phyloP scores from a whole-genome alignment of 1,140 invertebrate genomes.

The Gryllus bimaculatus region DNA sequence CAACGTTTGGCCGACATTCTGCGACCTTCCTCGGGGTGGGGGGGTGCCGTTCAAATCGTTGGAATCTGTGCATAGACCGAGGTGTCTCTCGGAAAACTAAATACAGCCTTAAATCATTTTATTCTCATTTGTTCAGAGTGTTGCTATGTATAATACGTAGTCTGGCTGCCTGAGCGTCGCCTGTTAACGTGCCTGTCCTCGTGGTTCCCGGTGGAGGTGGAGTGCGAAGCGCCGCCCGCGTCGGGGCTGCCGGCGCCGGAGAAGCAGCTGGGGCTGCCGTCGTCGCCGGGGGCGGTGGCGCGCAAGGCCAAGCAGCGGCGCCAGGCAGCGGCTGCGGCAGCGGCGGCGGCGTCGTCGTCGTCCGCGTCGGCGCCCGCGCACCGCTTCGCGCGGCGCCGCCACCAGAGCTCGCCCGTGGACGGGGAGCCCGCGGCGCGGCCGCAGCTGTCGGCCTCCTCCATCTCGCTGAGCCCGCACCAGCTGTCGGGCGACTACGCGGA shows the following conservation, averaged over 20 bases:
- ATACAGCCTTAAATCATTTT: no score
- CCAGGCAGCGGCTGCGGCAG: no score
- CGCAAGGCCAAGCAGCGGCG: constrained; percentile 16
- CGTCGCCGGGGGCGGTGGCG: neutral
- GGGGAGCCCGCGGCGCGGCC: neutral
- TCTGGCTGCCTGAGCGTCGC: no score
- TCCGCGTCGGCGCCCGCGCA: neutral
- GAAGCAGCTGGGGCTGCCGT: neutral
- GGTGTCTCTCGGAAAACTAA: no score
- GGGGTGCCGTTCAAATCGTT: no score
- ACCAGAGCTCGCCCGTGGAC: neutral
- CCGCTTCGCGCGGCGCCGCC: neutral
- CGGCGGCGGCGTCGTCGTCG: no score
- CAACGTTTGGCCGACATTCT: no score
- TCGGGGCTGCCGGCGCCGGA: neutral
- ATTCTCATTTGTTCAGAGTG: no score
- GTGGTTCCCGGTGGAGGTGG: neutral
- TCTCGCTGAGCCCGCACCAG: constrained; percentile 10
- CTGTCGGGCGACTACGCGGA: constrained; percentile 7
- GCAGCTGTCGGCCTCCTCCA: neutral
- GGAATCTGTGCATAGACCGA: no score
- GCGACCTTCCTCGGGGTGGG: no score
- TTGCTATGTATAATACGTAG: no score
- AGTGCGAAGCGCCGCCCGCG: neutral
- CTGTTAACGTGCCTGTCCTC: no score